Percentiles rank a stretch among this genome's conserved stretches.
Evolutionary conservation across 2,113 vertebrate species (phyloP).

Genomic region (Phylloscopus trochilus): DNA sequence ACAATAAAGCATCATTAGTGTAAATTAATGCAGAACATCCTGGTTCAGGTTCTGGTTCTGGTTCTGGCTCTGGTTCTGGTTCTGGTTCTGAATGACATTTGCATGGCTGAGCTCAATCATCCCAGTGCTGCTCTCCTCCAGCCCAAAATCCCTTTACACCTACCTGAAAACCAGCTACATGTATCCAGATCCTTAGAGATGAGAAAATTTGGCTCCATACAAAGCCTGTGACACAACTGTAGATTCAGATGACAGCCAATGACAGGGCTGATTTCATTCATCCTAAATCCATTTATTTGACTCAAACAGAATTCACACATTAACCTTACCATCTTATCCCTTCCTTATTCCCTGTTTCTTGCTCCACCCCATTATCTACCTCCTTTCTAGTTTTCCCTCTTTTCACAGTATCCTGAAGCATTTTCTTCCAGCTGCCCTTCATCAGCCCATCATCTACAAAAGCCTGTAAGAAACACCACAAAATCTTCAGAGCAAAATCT

Average conservation of each 20-base stretch:
- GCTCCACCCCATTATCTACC: neutral
- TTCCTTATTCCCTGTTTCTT: neutral
- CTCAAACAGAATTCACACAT: neutral
- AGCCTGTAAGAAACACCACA: neutral
- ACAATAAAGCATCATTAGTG: neutral
- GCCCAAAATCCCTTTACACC: neutral
- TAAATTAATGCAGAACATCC: neutral
- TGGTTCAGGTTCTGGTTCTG: neutral
- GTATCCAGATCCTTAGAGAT: neutral
- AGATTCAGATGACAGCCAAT: neutral
- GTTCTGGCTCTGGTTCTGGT: neutral
- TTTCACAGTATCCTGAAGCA: neutral
- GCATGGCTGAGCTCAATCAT: neutral
- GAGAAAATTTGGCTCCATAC: neutral
- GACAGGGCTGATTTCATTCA: neutral
- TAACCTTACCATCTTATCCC: neutral
- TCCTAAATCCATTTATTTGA: neutral
- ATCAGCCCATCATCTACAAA: neutral
- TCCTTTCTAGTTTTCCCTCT: neutral
- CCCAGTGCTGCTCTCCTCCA: neutral
- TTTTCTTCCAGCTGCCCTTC: neutral
- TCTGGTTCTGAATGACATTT: neutral
- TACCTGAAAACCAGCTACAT: neutral
- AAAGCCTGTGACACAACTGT: neutral
- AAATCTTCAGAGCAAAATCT: neutral